A percentile compares a stretch with the other conserved stretches of the same genome.
Evolutionary conservation across 2,888 invertebrate species (phyloP).

Genomic region (Melinaea marsaeus): DNA sequence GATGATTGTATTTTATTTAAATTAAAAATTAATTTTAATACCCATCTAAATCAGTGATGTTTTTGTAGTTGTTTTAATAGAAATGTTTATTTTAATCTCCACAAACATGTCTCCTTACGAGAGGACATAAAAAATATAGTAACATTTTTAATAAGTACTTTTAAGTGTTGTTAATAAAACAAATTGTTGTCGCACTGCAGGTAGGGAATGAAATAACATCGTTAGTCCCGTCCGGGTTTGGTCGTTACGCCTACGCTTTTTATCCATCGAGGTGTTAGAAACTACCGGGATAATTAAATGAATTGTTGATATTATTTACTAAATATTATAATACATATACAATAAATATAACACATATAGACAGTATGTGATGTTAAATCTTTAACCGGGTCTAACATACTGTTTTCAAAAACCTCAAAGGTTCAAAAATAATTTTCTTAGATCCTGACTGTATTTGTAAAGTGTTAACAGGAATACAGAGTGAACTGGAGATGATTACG

Average conservation of each 20-base stretch:
- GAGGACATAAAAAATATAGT: constrained; percentile 51
- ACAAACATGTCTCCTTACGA: constrained; percentile 23
- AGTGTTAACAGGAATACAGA: too few relatives aligned
- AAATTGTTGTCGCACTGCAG: constrained; percentile 54
- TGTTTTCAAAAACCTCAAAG: too few relatives aligned
- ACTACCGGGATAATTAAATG: background rate
- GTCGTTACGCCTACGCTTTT: constrained; percentile 67
- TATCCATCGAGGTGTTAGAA: constrained; percentile 14
- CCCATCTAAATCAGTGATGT: constrained; percentile 32
- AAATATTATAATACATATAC: too few relatives aligned
- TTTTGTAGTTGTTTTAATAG: constrained; percentile 35
- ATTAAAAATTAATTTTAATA: too few relatives aligned
- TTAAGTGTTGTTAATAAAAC: constrained; percentile 72
- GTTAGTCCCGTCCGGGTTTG: constrained; percentile 58
- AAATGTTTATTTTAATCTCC: constrained; percentile 31
- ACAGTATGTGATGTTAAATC: too few relatives aligned
- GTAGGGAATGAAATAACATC: constrained; percentile 48
- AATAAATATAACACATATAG: too few relatives aligned
- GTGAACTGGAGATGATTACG: too few relatives aligned
- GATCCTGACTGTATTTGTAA: too few relatives aligned
- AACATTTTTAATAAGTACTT: constrained; percentile 66
- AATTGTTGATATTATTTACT: constrained; percentile 13
- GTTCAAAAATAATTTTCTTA: too few relatives aligned
- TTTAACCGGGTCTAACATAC: too few relatives aligned
- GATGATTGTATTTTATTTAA: too few relatives aligned